These are phyloP conservation scores for Apis florea DNA, from an alignment of 1,140 invertebrate species.

Conservation along the genomic window DNA sequence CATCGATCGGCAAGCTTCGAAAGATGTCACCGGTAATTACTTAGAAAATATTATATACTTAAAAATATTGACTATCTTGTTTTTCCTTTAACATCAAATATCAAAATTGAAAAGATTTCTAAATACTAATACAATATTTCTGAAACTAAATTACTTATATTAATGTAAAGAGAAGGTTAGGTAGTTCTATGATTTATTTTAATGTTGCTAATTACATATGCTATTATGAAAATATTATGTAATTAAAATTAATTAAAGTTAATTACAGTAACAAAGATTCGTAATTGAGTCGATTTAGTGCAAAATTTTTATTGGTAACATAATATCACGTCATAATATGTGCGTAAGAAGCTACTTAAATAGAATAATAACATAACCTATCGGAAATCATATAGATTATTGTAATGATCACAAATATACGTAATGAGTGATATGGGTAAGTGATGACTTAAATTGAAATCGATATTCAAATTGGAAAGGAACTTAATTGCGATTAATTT, in stretches of 20 bases:
- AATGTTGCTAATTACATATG: neutral
- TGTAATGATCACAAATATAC: neutral
- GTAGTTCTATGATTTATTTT: neutral
- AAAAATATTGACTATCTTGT: too few species aligned
- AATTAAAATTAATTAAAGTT: neutral
- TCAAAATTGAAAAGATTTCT: too few species aligned
- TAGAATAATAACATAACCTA: neutral
- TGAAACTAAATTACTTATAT: neutral
- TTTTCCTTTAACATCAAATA: too few species aligned
- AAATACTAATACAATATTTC: neutral
- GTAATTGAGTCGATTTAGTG: constrained; percentile 20
- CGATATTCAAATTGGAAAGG: neutral
- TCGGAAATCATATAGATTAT: neutral
- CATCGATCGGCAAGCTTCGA: constrained; percentile 48
- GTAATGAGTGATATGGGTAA: too few species aligned
- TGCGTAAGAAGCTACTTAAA: too few species aligned
- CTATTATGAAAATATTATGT: neutral
- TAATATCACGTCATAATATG: too few species aligned
- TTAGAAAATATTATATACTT: neutral
- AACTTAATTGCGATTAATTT: neutral
- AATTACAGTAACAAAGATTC: neutral
- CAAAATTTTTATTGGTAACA: neutral
- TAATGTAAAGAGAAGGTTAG: neutral
- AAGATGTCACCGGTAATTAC: constrained; percentile 1
- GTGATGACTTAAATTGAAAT: too few species aligned